Percentiles rank a stretch among this genome's conserved stretches.
These are phyloP conservation scores for Rissa tridactyla DNA, from an alignment of 2,113 vertebrate species.

Conservation along the genomic window DNA sequence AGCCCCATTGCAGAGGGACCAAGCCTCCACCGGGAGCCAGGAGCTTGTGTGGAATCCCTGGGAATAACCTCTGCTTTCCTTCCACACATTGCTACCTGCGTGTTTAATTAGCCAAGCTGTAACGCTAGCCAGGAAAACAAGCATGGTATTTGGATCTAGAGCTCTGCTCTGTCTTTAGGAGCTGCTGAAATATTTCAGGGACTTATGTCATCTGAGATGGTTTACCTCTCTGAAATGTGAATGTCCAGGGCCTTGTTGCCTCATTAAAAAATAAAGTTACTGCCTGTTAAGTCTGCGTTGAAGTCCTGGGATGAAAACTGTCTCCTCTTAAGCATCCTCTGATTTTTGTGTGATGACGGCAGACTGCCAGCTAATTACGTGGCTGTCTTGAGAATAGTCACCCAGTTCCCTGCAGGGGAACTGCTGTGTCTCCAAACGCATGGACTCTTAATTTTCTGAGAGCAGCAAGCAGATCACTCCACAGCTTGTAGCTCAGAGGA, in stretches of 20 bases:
- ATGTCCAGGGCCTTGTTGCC: not conserved
- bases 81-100: not conserved
- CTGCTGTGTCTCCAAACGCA: not conserved
- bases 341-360: not conserved
- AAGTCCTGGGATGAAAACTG: not conserved
- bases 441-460: not conserved
- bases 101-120: not conserved
- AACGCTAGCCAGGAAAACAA: not conserved
- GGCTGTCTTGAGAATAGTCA: not conserved
- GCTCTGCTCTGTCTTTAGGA: not conserved
- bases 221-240: not conserved
- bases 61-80: not conserved
- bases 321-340: not conserved
- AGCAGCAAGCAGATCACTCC: not conserved
- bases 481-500: not conserved
- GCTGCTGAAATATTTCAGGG: not conserved
- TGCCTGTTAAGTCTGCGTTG: not conserved
- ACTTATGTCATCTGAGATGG: not conserved
- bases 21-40: accelerated
- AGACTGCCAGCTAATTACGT: not conserved
- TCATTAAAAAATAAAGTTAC: not conserved
- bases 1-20: not conserved
- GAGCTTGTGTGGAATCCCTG: not conserved
- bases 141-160: not conserved
- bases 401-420: not conserved